These are phyloP conservation scores for Dromaius novaehollandiae DNA, from an alignment of 2,113 vertebrate species.

Conservation along the genomic window DNA sequence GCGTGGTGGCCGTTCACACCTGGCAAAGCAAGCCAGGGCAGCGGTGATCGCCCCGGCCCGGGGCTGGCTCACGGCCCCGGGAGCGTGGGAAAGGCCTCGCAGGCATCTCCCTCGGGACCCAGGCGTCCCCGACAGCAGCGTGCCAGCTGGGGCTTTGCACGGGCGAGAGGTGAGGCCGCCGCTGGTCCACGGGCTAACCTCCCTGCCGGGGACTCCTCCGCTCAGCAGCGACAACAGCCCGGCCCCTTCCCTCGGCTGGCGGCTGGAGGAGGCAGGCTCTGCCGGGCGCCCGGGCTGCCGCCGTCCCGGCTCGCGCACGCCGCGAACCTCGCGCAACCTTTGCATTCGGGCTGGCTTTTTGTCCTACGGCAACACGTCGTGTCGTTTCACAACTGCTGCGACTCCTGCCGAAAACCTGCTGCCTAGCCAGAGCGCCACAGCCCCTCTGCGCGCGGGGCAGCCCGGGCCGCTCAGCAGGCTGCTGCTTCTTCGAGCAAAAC, in stretches of 20 bases:
- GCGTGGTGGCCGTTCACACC: background rate
- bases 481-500: background rate
- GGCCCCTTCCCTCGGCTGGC: background rate
- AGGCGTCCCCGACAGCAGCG: accelerated
- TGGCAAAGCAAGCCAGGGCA: background rate
- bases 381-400: background rate
- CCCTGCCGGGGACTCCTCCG: background rate
- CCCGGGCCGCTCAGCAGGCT: background rate
- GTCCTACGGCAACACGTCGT: background rate
- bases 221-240: background rate
- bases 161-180: background rate
- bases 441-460: background rate
- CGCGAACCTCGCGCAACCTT: background rate
- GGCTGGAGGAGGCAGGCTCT: accelerated
- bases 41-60: background rate
- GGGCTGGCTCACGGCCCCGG: accelerated
- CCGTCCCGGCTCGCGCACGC: background rate
- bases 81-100: background rate
- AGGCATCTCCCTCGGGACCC: background rate
- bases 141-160: background rate
- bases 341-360: background rate
- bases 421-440: background rate
- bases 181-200: background rate
- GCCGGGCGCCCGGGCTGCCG: no score
- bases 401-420: background rate